These are phyloP conservation scores for Cinara cedri DNA, from an alignment of 2,888 invertebrate species.

Conservation along the genomic window DNA sequence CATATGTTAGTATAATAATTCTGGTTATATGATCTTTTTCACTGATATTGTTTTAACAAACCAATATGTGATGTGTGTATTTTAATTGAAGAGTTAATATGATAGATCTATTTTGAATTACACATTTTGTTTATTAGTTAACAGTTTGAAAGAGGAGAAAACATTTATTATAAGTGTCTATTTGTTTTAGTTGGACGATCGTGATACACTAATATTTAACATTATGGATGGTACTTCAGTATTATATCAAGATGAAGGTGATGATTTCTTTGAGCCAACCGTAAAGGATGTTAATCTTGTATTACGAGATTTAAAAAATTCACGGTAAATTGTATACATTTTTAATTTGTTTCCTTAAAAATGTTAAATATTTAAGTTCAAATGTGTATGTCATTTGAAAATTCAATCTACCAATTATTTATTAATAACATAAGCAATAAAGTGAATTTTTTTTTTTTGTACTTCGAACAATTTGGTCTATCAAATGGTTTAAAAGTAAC, in stretches of 20 bases:
- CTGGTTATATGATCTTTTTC: not conserved
- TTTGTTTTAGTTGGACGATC: conserved; percentile 71
- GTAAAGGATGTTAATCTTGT: conserved; percentile 80
- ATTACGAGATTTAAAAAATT: conserved; percentile 74
- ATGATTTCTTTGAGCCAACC: conserved; percentile 87
- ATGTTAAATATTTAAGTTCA: too few species aligned
- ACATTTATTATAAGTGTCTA: not conserved
- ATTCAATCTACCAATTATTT: too few species aligned
- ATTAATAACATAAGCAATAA: too few species aligned
- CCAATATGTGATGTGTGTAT: too few species aligned
- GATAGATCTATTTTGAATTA: not conserved
- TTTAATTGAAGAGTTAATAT: too few species aligned
- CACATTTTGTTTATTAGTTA: not conserved
- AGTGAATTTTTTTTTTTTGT: too few species aligned
- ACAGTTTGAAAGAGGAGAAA: not conserved
- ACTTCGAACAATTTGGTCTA: too few species aligned
- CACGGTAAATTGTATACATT: conserved; percentile 61
- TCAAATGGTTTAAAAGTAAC: too few species aligned
- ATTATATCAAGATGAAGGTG: conserved; percentile 70
- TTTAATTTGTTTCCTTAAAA: not conserved
- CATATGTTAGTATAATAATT: conserved; percentile 47
- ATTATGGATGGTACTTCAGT: conserved; percentile 69
- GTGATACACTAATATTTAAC: conserved; percentile 78
- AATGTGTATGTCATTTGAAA: too few species aligned
- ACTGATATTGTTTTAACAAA: not conserved